These are phyloP conservation scores for Brachyptera risi DNA, from an alignment of 2,888 invertebrate genomes.

Conservation along the genomic window DNA sequence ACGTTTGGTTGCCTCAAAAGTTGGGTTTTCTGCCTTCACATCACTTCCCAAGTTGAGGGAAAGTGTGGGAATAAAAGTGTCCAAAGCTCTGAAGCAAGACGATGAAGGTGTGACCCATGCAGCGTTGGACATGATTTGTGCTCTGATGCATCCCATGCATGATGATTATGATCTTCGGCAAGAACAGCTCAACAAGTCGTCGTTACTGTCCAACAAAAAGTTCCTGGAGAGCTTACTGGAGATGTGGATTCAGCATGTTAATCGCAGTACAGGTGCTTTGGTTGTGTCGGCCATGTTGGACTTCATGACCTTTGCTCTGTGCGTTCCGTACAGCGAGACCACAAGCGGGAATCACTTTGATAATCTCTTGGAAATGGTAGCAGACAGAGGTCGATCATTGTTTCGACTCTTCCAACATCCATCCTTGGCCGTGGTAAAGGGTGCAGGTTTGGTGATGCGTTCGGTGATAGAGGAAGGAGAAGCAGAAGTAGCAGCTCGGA, in stretches of 20 bases:
- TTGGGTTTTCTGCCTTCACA: conserved; percentile 95
- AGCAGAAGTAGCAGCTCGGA: conserved; percentile 82
- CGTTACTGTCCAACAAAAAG: conserved; percentile 82
- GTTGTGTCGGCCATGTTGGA: conserved; percentile 98
- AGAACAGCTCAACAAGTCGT: conserved; percentile 97
- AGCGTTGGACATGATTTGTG: conserved; percentile 94
- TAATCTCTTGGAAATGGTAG: conserved; percentile 87
- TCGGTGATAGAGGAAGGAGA: conserved; percentile 98
- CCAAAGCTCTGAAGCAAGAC: conserved; percentile 81
- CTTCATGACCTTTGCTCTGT: conserved; percentile 94
- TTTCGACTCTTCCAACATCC: conserved; percentile 96
- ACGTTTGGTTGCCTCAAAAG: conserved; percentile 92
- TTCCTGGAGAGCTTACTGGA: conserved; percentile 91
- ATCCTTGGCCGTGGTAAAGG: conserved; percentile 96
- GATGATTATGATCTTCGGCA: conserved; percentile 94
- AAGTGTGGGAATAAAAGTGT: conserved; percentile 88
- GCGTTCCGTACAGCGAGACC: conserved; percentile 98
- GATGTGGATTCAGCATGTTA: conserved; percentile 92
- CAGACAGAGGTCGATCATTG: conserved; percentile 82
- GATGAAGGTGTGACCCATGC: conserved; percentile 91
- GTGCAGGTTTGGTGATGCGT: conserved; percentile 94
- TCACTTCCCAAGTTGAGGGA: conserved; percentile 88
- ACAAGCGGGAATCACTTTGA: conserved; percentile 97
- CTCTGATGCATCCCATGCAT: conserved; percentile 98
- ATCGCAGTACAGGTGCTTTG: conserved; percentile 88